These are phyloP conservation scores for Adelphocoris suturalis DNA, from an alignment of 2,888 invertebrate species.

Conservation along the genomic window DNA sequence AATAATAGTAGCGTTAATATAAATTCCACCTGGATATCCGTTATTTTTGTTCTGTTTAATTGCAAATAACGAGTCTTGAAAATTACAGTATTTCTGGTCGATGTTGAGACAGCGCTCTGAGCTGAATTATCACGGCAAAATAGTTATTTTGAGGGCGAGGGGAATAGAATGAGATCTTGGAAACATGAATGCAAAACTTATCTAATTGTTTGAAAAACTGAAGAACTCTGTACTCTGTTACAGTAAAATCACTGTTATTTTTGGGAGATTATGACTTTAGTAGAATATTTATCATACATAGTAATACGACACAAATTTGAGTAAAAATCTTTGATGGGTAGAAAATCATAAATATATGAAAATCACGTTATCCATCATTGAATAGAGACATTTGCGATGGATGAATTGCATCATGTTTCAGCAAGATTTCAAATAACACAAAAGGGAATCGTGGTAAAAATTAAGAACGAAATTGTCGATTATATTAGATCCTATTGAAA, in stretches of 20 bases:
- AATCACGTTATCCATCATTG: no score
- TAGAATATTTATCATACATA: no score
- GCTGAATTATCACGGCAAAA: not conserved
- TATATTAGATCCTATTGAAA: not conserved
- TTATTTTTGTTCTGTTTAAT: not conserved
- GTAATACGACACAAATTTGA: no score
- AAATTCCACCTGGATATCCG: not conserved
- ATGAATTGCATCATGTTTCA: not conserved
- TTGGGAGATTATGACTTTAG: no score
- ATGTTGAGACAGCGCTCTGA: constrained; percentile 4
- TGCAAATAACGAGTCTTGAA: constrained; percentile 11
- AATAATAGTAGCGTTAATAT: not conserved
- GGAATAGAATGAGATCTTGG: not conserved
- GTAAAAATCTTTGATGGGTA: no score
- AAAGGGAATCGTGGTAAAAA: not conserved
- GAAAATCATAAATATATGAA: no score
- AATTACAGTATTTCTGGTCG: not conserved
- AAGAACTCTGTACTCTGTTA: no score
- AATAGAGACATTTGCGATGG: no score
- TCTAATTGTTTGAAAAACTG: not conserved
- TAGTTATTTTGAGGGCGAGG: not conserved
- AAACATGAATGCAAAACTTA: not conserved
- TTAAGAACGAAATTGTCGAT: not conserved
- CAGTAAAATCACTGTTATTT: no score
- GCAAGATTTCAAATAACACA: not conserved